Evolutionary conservation across 1,140 invertebrate genomes (phyloP).

Genomic region (Caerostris darwini): DNA sequence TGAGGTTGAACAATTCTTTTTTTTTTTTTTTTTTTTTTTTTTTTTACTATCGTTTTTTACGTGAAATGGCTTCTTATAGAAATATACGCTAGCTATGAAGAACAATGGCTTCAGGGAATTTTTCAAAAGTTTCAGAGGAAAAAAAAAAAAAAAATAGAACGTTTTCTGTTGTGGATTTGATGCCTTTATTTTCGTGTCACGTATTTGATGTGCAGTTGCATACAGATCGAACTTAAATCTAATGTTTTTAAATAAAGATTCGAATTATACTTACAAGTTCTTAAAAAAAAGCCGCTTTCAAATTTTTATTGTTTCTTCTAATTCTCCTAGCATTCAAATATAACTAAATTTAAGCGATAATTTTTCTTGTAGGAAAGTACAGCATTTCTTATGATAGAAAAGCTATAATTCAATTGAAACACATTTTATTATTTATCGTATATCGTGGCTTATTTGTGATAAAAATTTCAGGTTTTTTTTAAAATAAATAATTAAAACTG

Average conservation of each 20-base stretch:
- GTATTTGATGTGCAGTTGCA: conserved; percentile 22
- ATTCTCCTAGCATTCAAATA: conserved; percentile 32
- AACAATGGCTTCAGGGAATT: conserved; percentile 63
- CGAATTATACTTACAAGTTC: conserved; percentile 7
- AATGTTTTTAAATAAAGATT: conserved; percentile 49
- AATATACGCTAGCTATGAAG: conserved; percentile 33
- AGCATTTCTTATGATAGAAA: too few species aligned
- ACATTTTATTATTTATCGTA: too few species aligned
- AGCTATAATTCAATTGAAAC: too few species aligned
- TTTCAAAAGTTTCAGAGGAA: conserved; percentile 23
- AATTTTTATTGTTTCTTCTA: neutral
- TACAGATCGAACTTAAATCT: conserved; percentile 47
- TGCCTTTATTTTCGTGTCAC: conserved; percentile 57
- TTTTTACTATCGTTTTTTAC: neutral
- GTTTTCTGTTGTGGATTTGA: conserved; percentile 55
- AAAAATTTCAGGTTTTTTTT: too few species aligned
- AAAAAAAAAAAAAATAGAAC: conserved; percentile 12
- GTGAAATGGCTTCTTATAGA: conserved; percentile 67
- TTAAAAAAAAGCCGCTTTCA: neutral
- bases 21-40: too few species aligned
- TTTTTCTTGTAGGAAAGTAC: too few species aligned
- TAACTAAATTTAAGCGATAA: too few species aligned
- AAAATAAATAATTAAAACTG: too few species aligned
- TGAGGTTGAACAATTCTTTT: conserved; percentile 60
- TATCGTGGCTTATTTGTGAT: too few species aligned